Percentiles rank a stretch among this genome's conserved stretches.
Conservation (phyloP, 1,140 invertebrate species). For the Phenacoccus solenopsis region DNA sequence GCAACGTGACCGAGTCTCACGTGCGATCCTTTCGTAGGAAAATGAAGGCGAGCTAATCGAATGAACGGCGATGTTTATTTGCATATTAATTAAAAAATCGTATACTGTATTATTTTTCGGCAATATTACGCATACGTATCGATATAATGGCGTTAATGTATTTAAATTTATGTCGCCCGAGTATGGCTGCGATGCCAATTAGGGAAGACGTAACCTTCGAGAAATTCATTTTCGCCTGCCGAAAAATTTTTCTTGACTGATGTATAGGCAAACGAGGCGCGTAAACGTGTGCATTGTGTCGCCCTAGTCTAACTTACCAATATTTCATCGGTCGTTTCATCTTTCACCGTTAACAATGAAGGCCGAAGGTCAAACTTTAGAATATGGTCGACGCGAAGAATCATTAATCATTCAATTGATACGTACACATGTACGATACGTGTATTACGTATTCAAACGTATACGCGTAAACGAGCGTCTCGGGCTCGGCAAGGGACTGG, state of each 20-base stretch:
- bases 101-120: not conserved
- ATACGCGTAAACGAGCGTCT: not conserved
- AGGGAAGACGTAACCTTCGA: not conserved
- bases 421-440: constrained; percentile 1
- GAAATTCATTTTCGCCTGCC: not conserved
- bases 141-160: not conserved
- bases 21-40: too few relatives aligned
- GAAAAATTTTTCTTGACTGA: too few relatives aligned
- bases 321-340: not conserved
- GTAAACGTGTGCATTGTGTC: not conserved
- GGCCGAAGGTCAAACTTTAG: not conserved
- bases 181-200: not conserved
- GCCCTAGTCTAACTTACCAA: not conserved
- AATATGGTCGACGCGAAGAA: not conserved
- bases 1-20: too few relatives aligned
- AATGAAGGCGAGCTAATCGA: not conserved
- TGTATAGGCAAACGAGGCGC: too few relatives aligned
- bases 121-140: too few relatives aligned
- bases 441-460: not conserved
- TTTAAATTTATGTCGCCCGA: not conserved
- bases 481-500: too few relatives aligned
- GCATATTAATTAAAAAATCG: not conserved
- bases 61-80: not conserved
- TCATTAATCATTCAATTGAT: constrained; percentile 3
- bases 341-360: constrained; percentile 1